These are phyloP conservation scores for Trogon surrucura DNA, from an alignment of 2,113 vertebrate species.

Conservation along the genomic window DNA sequence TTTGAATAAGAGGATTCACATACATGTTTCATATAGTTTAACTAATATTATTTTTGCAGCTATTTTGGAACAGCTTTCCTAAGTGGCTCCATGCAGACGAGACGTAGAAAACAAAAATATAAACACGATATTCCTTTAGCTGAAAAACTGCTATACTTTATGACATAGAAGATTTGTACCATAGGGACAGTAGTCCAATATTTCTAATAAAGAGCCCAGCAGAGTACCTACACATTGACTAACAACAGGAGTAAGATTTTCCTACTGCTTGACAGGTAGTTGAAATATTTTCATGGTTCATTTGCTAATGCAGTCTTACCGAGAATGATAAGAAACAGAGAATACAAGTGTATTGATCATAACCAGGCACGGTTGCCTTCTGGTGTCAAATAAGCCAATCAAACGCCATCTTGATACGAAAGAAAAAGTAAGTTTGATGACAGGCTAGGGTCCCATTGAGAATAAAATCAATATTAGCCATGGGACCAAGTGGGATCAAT, in stretches of 20 bases:
- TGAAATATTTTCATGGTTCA: conserved; percentile 59
- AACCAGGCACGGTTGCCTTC: conserved; percentile 49
- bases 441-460: conserved; percentile 67
- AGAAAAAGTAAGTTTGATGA: conserved; percentile 78
- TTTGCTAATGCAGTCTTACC: conserved; percentile 43
- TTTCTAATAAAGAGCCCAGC: background rate
- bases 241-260: conserved; percentile 22
- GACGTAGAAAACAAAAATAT: background rate
- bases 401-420: conserved; percentile 72
- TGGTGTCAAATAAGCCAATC: conserved; percentile 76
- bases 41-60: background rate
- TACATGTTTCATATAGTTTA: background rate
- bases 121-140: background rate
- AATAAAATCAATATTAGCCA: conserved; percentile 86
- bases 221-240: background rate
- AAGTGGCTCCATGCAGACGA: background rate
- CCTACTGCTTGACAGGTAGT: conserved; percentile 46
- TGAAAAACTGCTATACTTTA: background rate
- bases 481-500: conserved; percentile 77
- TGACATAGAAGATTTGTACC: background rate
- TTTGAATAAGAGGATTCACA: background rate
- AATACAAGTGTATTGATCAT: conserved; percentile 81
- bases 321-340: conserved; percentile 58
- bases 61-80: background rate
- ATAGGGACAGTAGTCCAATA: background rate